A percentile compares a stretch with the other conserved stretches of the same genome.
Evolutionary conservation across 2,797 vertebrate species (phyloP).

Genomic region (Bradypodion ventrale): DNA sequence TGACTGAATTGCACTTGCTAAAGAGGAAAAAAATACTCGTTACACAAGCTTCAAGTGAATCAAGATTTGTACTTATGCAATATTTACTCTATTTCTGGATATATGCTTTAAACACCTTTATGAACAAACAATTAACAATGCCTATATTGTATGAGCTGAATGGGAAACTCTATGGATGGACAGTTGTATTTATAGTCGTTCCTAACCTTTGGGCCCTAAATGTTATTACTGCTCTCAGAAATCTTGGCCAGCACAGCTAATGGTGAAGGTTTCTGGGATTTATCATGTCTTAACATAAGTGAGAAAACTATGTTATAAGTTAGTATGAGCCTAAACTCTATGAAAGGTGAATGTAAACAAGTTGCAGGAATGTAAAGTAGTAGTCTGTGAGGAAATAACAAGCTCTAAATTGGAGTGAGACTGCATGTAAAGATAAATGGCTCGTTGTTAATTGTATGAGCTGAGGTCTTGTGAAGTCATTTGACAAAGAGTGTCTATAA

Average conservation of each 20-base stretch:
- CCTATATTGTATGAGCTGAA: too few species aligned
- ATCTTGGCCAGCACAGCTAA: too few species aligned
- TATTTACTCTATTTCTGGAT: background rate
- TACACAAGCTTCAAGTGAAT: background rate
- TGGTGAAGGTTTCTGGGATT: background rate
- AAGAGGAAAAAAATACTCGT: background rate
- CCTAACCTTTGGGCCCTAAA: too few species aligned
- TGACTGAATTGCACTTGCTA: background rate
- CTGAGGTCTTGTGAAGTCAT: background rate
- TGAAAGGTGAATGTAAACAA: background rate
- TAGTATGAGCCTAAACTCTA: background rate
- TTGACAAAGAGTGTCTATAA: background rate
- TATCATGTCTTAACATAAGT: background rate
- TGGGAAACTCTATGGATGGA: too few species aligned
- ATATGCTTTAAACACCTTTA: too few species aligned
- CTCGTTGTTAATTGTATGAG: background rate
- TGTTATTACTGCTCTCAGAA: too few species aligned
- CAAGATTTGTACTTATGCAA: background rate
- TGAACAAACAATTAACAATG: background rate
- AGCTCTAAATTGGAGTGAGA: background rate
- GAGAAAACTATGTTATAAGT: background rate
- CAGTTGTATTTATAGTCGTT: too few species aligned
- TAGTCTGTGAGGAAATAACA: background rate
- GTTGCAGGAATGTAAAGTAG: background rate
- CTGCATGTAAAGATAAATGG: background rate